Base-by-base conservation (phyloP, 1,140 invertebrate species). In the Macrobrachium nipponense region DNA sequence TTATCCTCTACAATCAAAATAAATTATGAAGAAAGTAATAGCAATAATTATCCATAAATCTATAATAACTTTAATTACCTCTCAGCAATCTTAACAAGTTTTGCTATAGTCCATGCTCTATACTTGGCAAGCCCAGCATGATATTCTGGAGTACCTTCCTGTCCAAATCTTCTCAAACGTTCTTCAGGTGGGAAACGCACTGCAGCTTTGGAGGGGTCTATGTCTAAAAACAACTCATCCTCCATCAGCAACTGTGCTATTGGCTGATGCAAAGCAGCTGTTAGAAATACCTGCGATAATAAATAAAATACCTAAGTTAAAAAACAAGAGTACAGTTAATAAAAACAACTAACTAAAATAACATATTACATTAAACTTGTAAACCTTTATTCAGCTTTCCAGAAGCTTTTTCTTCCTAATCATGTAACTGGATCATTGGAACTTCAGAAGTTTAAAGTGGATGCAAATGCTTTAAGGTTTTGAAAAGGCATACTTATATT, bases 171-270 rank as follows among this genome's bases (percentile, higher is more conserved):
- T 88, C 95, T 94, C 6, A 94, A 89, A 68, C 94, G 92, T 89
- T 97, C 96, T 5, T 93, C 91, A 0, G 93, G 90, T 60, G 94
- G 93, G 90, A 96, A 96, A 58, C 87, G 93, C n/a, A 95, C 92
- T 17, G 94, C 91, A 62, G 95, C 94, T 92, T 98, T 98, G 85
- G 96, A 94, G 0, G 97, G 96, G 92, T 99, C 97, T 58, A 98
- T 95, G 85, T 99, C 97, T 66, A 98, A 93, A 91, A 97, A 97
- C 90, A 95, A 95, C 90, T 99, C 97, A 90, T 98, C 96, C 89
- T 98, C 96, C 92, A 96, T 96, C 5, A 99, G 92, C n/a, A 99
- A 92, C 70, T 95, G 94, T 94, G 98, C 96, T 64, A 99, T 96
- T 2, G 98, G 97, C 18, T 95, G 94, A 90, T 98, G 95, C 6